Evolutionary conservation across 2,113 vertebrate genomes (phyloP).

Genomic region (Phrynosoma blainvillii): DNA sequence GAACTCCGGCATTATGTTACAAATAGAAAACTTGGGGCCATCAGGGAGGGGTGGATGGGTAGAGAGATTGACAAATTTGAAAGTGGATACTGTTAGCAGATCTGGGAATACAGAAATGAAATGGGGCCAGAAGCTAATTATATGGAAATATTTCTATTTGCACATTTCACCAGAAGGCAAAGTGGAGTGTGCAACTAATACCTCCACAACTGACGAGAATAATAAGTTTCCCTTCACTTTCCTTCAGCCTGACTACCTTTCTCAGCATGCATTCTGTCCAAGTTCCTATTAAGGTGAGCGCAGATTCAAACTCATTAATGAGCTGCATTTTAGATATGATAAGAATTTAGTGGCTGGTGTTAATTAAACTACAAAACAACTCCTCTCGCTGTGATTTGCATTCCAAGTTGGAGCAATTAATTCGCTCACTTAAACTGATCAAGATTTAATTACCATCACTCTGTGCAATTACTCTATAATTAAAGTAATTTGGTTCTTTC

Average conservation of each 20-base stretch:
- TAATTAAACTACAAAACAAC: constrained; percentile 86
- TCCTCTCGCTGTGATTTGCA: constrained; percentile 81
- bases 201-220: constrained; percentile 71
- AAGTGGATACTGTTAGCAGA: constrained; percentile 57
- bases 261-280: constrained; percentile 77
- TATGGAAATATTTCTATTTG: constrained; percentile 79
- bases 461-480: constrained; percentile 97
- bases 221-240: constrained; percentile 75
- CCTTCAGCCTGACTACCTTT: constrained; percentile 58
- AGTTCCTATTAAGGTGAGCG: constrained; percentile 81
- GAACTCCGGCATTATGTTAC: neutral
- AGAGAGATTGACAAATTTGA: constrained; percentile 57
- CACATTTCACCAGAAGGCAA: constrained; percentile 76
- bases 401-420: constrained; percentile 95
- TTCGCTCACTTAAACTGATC: constrained; percentile 98
- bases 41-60: neutral
- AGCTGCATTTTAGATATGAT: constrained; percentile 82
- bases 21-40: constrained; percentile 29
- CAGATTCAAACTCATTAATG: constrained; percentile 85
- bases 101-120: constrained; percentile 67
- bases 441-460: constrained; percentile 99
- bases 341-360: constrained; percentile 80
- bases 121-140: constrained; percentile 76
- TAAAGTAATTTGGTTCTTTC: constrained; percentile 98
- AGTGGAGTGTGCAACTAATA: constrained; percentile 64